phyloP scores from a whole-genome alignment of 2,797 vertebrate genomes.

The Gorsachius magnificus region DNA sequence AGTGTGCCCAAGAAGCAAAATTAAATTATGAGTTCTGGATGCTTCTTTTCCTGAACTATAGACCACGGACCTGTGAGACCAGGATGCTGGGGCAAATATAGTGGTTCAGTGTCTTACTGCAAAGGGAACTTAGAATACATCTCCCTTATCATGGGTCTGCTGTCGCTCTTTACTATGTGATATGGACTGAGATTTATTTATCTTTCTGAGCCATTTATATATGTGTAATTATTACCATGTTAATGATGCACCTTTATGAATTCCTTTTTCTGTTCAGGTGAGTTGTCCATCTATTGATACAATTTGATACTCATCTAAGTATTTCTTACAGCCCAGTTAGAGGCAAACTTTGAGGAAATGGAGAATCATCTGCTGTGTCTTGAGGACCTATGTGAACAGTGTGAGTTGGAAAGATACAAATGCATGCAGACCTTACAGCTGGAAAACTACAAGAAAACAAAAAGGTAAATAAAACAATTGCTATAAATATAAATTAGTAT shows the following conservation, averaged over 20 bases:
- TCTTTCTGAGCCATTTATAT: neutral
- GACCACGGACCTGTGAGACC: neutral
- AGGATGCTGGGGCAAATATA: neutral
- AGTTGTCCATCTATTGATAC: neutral
- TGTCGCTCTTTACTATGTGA: neutral
- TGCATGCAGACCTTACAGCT: slow-evolving; percentile 83
- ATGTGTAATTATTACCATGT: neutral
- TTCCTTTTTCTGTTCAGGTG: neutral
- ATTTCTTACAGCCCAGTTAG: slow-evolving; percentile 84
- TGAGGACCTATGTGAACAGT: slow-evolving; percentile 90
- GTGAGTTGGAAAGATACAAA: slow-evolving; percentile 87
- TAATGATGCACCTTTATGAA: neutral
- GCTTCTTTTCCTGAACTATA: neutral
- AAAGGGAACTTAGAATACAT: neutral
- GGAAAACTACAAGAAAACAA: slow-evolving; percentile 90
- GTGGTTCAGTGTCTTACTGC: neutral
- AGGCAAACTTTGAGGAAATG: slow-evolving; percentile 92
- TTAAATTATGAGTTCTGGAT: neutral
- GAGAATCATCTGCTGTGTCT: slow-evolving; percentile 86
- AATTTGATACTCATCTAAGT: slow-evolving; percentile 16
- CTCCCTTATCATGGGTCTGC: neutral
- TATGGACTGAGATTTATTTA: neutral
- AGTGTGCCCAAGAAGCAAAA: neutral
- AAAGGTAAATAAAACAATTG: slow-evolving; percentile 80
- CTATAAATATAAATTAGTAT: neutral